Evolutionary conservation across 2,113 vertebrate species (phyloP).

Genomic region (Numida meleagris): DNA sequence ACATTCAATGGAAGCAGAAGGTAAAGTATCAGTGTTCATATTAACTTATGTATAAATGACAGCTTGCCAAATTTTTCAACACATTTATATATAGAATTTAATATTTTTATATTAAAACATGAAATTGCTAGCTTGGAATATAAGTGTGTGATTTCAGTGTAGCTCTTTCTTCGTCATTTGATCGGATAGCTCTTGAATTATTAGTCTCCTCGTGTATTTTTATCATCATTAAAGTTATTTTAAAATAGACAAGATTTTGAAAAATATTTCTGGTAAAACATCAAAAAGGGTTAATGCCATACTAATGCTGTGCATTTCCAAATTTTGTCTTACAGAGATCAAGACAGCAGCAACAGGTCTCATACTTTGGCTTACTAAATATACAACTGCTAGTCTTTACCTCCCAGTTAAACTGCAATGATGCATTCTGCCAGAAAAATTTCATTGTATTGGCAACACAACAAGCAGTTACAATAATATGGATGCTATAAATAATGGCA

Average conservation of each 20-base stretch:
- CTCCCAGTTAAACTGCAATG: background rate
- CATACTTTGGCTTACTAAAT: background rate
- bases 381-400: background rate
- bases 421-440: background rate
- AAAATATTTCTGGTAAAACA: background rate
- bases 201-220: background rate
- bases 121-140: background rate
- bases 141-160: background rate
- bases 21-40: background rate
- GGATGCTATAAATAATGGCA: background rate
- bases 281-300: background rate
- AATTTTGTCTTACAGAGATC: background rate
- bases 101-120: background rate
- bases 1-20: background rate
- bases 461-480: background rate
- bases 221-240: background rate
- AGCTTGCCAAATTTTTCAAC: background rate
- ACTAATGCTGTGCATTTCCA: background rate
- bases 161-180: background rate
- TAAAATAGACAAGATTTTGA: background rate
- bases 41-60: background rate
- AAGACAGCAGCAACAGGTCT: background rate
- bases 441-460: fast-evolving
- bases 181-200: background rate
- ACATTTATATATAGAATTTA: background rate